Evolutionary conservation across 2,797 vertebrate genomes (phyloP).

Genomic region (Molossus molossus): DNA sequence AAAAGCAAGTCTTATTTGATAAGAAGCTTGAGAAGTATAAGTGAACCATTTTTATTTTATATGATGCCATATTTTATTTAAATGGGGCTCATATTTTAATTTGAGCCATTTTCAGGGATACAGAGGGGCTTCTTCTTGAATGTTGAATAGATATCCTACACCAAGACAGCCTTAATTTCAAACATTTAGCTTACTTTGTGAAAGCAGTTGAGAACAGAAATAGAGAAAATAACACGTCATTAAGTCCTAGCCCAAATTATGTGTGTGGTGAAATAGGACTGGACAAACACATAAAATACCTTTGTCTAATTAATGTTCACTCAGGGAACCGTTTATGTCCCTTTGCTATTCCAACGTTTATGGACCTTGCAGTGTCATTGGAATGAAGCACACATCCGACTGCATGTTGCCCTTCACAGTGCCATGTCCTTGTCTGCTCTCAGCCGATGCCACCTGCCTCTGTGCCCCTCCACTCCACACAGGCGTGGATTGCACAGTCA

Average conservation of each 20-base stretch:
- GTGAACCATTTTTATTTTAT: constrained; percentile 20
- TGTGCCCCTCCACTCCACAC: background rate
- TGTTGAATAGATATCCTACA: background rate
- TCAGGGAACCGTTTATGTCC: background rate
- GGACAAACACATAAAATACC: constrained; percentile 3
- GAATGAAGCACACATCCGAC: background rate
- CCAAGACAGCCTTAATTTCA: background rate
- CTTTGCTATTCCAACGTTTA: background rate
- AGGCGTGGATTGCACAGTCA: background rate
- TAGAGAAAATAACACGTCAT: constrained; percentile 19
- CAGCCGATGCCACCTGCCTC: background rate
- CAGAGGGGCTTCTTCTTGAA: constrained; percentile 19
- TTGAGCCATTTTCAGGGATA: constrained; percentile 11
- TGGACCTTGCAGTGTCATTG: background rate
- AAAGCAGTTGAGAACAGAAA: constrained; percentile 29
- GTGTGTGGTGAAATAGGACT: constrained; percentile 42
- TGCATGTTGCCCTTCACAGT: background rate
- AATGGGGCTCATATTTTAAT: background rate
- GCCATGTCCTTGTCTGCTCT: background rate
- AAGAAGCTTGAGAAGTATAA: background rate
- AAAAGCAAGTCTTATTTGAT: background rate
- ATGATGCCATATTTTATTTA: constrained; percentile 31
- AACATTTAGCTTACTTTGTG: constrained; percentile 52
- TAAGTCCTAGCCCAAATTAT: constrained; percentile 2
- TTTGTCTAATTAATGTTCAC: constrained; percentile 27